Percentiles rank a stretch among this genome's conserved stretches.
Conservation (phyloP, 2,797 vertebrate genomes). For the Iguana delicatissima region DNA sequence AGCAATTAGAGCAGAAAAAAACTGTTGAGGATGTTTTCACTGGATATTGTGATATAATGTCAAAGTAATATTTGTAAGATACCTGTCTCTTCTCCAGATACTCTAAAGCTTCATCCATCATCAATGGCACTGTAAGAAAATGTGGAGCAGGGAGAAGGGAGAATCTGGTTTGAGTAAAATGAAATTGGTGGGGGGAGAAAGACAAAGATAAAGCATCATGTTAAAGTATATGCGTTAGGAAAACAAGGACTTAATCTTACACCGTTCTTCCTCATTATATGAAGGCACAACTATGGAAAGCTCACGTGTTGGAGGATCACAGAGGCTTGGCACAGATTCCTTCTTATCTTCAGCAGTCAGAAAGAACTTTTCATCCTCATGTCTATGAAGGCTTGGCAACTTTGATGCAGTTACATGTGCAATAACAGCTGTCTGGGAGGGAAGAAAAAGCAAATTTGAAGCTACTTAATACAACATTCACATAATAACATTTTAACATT, state of each 20-base stretch:
- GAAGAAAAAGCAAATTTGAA: not conserved
- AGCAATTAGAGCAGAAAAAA: not conserved
- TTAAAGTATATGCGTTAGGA: not conserved
- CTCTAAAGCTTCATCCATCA: constrained; percentile 95
- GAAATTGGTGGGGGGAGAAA: not conserved
- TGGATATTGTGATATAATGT: constrained; percentile 5
- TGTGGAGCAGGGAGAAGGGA: not conserved
- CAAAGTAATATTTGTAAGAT: constrained; percentile 23
- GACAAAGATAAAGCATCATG: not conserved
- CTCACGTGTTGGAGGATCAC: constrained; percentile 85
- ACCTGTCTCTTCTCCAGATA: constrained; percentile 96
- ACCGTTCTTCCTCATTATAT: constrained; percentile 93
- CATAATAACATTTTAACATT: not conserved
- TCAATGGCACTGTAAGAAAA: constrained; percentile 89
- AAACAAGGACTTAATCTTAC: constrained; percentile 82
- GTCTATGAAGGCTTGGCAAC: constrained; percentile 80
- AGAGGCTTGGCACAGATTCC: constrained; percentile 85
- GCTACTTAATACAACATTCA: not conserved
- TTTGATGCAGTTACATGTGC: constrained; percentile 86
- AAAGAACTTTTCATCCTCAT: constrained; percentile 89
- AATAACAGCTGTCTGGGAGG: constrained; percentile 80
- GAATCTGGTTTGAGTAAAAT: constrained; percentile 30
- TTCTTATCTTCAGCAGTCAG: constrained; percentile 79
- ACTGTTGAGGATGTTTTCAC: not conserved
- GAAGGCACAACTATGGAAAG: constrained; percentile 93